Conservation (phyloP, 2,797 vertebrate genomes). For the Naso thynnoides region DNA sequence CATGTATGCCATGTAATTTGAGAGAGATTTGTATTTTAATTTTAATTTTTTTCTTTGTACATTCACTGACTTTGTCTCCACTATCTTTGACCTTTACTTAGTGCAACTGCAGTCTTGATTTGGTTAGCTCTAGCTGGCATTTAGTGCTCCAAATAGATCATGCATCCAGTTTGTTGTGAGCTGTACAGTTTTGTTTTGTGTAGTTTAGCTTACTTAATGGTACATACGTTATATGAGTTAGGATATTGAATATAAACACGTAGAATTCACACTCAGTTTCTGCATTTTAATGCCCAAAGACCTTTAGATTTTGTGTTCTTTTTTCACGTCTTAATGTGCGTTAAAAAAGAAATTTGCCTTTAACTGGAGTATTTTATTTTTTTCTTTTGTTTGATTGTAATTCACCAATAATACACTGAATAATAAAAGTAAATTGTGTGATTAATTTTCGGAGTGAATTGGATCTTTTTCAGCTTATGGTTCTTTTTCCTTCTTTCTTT, state of each 20-base stretch:
- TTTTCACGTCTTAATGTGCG: too few relatives aligned
- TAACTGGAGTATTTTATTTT: too few relatives aligned
- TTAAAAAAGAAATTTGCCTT: too few relatives aligned
- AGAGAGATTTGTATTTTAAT: not conserved
- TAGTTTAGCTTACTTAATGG: too few relatives aligned
- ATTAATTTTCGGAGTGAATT: not conserved
- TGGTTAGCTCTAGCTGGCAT: not conserved
- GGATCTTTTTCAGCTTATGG: not conserved
- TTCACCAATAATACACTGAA: not conserved
- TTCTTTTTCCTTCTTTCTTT: not conserved
- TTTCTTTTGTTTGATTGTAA: not conserved
- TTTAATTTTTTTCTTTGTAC: too few relatives aligned
- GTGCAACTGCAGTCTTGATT: not conserved
- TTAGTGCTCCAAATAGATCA: not conserved
- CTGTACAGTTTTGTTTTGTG: too few relatives aligned
- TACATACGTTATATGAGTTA: not conserved
- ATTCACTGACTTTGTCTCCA: not conserved
- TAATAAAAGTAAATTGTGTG: not conserved
- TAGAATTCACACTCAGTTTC: not conserved
- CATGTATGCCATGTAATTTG: not conserved
- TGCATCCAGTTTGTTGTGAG: not conserved
- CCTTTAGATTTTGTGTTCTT: not conserved
- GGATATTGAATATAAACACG: not conserved
- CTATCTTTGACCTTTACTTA: not conserved
- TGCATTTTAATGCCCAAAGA: not conserved